Evolutionary conservation across 2,113 vertebrate genomes (phyloP).

Genomic region (Xenopus borealis): DNA sequence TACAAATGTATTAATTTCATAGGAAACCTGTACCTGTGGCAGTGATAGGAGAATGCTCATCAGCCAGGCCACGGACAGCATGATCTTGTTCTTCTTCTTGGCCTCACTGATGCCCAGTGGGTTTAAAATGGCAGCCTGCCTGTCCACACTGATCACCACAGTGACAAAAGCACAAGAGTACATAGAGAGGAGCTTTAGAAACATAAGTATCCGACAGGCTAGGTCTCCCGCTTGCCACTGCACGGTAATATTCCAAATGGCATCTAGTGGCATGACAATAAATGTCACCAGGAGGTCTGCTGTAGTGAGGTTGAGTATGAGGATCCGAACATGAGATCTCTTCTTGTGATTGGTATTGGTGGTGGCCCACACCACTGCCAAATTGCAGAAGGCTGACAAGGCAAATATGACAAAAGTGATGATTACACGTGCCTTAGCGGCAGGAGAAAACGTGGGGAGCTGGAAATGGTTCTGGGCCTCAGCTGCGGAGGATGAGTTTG

Average conservation of each 20-base stretch:
- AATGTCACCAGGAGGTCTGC: constrained; percentile 80
- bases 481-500: background rate
- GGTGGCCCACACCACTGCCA: constrained; percentile 68
- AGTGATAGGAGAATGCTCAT: constrained; percentile 72
- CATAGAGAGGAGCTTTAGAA: constrained; percentile 81
- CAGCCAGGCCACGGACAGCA: constrained; percentile 73
- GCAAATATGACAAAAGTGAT: constrained; percentile 72
- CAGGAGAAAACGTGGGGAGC: constrained; percentile 79
- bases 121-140: constrained; percentile 77
- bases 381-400: constrained; percentile 70
- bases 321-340: constrained; percentile 72
- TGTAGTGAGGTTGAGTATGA: constrained; percentile 76
- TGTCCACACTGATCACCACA: constrained; percentile 80
- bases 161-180: constrained; percentile 81
- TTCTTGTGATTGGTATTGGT: constrained; percentile 58
- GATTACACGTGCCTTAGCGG: constrained; percentile 76
- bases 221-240: constrained; percentile 77
- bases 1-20: no score
- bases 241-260: constrained; percentile 81
- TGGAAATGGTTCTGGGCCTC: constrained; percentile 27
- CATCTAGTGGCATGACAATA: constrained; percentile 83
- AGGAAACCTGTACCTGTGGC: constrained; percentile 70
- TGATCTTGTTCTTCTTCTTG: constrained; percentile 70
- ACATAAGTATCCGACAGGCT: constrained; percentile 80
- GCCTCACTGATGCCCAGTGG: constrained; percentile 74